A percentile compares a stretch with the other conserved stretches of the same genome.
phyloP scores from a whole-genome alignment of 1,140 invertebrate species.

The Myzus persicae region DNA sequence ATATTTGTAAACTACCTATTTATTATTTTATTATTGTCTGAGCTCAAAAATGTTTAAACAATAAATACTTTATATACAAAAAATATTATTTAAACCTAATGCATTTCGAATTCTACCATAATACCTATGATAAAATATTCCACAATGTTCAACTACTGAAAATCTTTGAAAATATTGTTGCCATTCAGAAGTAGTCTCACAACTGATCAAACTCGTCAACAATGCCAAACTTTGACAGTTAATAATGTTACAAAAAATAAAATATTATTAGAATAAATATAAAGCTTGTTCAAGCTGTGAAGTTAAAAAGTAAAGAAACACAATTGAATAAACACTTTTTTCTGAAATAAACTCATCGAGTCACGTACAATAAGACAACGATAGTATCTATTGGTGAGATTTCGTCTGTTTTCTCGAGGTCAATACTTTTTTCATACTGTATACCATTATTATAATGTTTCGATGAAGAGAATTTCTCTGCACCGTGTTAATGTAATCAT shows the following conservation, averaged over 20 bases:
- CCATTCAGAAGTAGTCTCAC: not conserved
- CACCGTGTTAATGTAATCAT: not conserved
- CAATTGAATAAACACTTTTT: not conserved
- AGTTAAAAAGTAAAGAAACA: not conserved
- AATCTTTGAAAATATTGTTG: not conserved
- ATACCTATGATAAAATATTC: not conserved
- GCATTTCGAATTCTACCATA: not conserved
- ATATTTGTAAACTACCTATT: no score
- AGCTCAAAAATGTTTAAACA: not conserved
- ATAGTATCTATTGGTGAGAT: not conserved
- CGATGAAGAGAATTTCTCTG: not conserved
- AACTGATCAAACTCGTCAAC: not conserved
- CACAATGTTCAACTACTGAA: not conserved
- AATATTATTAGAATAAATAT: not conserved
- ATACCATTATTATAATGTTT: not conserved
- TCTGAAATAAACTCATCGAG: not conserved
- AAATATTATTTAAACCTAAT: not conserved
- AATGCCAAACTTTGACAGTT: not conserved
- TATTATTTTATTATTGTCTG: no score
- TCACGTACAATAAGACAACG: not conserved
- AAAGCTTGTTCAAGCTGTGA: not conserved
- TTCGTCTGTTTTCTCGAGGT: not conserved
- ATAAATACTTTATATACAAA: not conserved
- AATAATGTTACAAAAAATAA: not conserved
- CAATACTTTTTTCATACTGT: not conserved